A percentile compares a stretch with the other conserved stretches of the same genome.
Conservation (phyloP, 2,113 vertebrate species). For the Hymenochirus boettgeri region DNA sequence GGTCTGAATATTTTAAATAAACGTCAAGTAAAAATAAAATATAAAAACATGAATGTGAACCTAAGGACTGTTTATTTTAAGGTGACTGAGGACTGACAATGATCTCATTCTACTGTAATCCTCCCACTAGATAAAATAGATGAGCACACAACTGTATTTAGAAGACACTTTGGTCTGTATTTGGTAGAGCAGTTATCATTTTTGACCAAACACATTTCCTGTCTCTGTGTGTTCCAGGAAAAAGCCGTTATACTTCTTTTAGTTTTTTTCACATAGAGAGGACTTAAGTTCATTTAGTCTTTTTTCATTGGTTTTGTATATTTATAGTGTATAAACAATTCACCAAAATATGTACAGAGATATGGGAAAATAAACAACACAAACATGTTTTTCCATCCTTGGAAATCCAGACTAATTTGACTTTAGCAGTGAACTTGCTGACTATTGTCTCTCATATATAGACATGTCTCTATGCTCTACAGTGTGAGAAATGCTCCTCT, state of each 20-base stretch:
- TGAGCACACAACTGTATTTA: constrained; percentile 23
- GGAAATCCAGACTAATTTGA: background rate
- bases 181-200: constrained; percentile 27
- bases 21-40: too few species aligned
- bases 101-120: constrained; percentile 12
- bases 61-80: background rate
- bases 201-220: constrained; percentile 27
- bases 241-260: background rate
- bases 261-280: background rate
- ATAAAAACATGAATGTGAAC: background rate
- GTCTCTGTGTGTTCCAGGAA: constrained; percentile 8
- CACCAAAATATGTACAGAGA: constrained; percentile 22
- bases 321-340: constrained; percentile 18
- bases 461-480: too few species aligned
- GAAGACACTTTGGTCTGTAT: constrained; percentile 14
- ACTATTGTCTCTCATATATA: too few species aligned
- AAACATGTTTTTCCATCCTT: background rate
- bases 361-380: constrained; percentile 21
- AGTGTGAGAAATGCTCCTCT: too few species aligned
- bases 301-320: constrained; percentile 1
- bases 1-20: too few species aligned
- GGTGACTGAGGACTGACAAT: background rate
- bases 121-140: constrained; percentile 5
- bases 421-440: too few species aligned
- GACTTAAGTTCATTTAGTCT: constrained; percentile 9